Percentiles rank a stretch among this genome's conserved stretches.
These are phyloP conservation scores for Paramormyrops hopkinsi DNA, from an alignment of 2,797 vertebrate genomes.

Conservation along the genomic window DNA sequence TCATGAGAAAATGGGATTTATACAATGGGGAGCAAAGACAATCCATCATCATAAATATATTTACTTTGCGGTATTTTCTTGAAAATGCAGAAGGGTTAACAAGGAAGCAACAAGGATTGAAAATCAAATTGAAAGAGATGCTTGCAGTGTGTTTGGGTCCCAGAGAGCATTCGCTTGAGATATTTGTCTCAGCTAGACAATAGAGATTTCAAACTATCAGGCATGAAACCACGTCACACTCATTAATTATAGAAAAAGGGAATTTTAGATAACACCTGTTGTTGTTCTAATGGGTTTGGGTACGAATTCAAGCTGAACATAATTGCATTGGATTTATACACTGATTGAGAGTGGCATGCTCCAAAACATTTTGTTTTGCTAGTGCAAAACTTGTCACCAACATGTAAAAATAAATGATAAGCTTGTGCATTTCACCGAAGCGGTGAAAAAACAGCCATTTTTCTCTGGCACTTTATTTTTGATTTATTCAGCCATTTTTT, in stretches of 20 bases:
- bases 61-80: not conserved
- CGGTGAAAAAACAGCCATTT: constrained; percentile 21
- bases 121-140: not conserved
- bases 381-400: constrained; percentile 39
- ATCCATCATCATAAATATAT: not conserved
- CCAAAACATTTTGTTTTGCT: constrained; percentile 34
- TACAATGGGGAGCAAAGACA: not conserved
- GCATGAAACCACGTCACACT: not conserved
- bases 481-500: constrained; percentile 21
- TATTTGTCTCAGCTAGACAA: constrained; percentile 1
- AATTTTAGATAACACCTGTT: constrained; percentile 11
- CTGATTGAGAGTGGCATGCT: constrained; percentile 35
- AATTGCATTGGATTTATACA: constrained; percentile 45
- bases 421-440: constrained; percentile 21
- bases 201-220: constrained; percentile 2
- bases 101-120: not conserved
- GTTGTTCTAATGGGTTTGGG: constrained; percentile 1
- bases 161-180: not conserved
- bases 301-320: constrained; percentile 10
- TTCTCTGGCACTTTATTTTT: constrained; percentile 3
- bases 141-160: not conserved
- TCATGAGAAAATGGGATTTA: not conserved
- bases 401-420: constrained; percentile 25
- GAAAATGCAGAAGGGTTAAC: not conserved
- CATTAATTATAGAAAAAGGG: constrained; percentile 1